A percentile compares a stretch with the other conserved stretches of the same genome.
Conservation (phyloP, 2,113 vertebrate genomes). For the Cynopterus brachyotis region DNA sequence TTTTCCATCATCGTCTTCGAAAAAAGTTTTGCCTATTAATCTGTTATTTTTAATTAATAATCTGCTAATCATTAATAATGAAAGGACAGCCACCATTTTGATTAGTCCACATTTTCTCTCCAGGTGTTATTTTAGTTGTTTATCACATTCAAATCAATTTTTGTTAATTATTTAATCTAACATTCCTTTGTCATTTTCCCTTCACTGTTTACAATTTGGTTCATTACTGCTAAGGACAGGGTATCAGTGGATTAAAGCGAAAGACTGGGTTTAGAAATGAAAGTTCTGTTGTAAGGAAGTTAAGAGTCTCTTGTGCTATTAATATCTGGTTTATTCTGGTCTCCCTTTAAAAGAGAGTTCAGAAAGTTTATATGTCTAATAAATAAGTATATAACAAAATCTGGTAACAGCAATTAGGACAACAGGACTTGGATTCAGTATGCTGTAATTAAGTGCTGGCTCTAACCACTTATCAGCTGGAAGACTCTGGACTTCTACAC, state of each 20-base stretch:
- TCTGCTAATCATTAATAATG: too few species aligned
- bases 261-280: not conserved
- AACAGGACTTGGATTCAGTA: not conserved
- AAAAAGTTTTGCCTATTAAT: not conserved
- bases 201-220: not conserved
- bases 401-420: not conserved
- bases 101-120: not conserved
- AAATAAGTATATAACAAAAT: slow-evolving; percentile 2
- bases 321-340: not conserved
- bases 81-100: not conserved
- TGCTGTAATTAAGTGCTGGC: not conserved
- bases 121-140: not conserved
- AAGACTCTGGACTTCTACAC: not conserved
- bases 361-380: not conserved
- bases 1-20: not conserved
- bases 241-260: not conserved
- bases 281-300: not conserved
- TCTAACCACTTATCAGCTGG: not conserved
- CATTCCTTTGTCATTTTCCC: not conserved
- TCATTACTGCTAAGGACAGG: not conserved
- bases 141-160: not conserved
- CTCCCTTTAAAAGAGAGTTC: not conserved
- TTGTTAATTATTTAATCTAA: not conserved
- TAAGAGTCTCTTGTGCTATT: not conserved
- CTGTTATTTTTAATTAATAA: not conserved